Base-by-base conservation (phyloP, 2,888 invertebrate species). In the Thymelicus sylvestris region DNA sequence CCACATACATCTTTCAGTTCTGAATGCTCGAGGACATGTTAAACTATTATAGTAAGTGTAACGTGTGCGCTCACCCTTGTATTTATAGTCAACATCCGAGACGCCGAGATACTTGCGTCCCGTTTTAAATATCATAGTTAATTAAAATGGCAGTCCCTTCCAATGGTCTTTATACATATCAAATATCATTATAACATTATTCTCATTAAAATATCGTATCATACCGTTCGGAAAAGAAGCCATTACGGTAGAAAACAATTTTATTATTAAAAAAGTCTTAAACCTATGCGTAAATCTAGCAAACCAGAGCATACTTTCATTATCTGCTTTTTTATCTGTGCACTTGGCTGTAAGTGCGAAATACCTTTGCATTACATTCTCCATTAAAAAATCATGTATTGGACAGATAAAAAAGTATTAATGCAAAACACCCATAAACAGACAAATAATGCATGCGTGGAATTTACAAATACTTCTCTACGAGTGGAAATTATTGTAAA, bases 111-210 rank as follows among this genome's bases (percentile, higher is more conserved):
- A 57, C 12, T 74, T 76, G 73, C 74, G 50, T 52, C 73, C 31
- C 67, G 69, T 72, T 72, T 78, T 79, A 79, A 78, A 79, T 77
- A 77, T 76, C 75, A 77, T 74, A 76, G 75, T 31, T 60, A 52
- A 77, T 83, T 86, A 87, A 88, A 87, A 88, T 92, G 92, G 92
- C 92, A 93, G 93, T 93, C 88, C 89, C 86, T 88, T 88, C 84
- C 84, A 86, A 88, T 92, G 92, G 92, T 93, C 93, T 88, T 88
- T 90, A 88, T 86, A 84, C 81, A 88, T 87, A 82, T 85, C 85
- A 88, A 82, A 85, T 86, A 86, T 81, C 77, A 85, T 86, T 69
- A 87, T 81, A 86, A 57, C 57, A 57, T 57, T 86, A 86, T 79
- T 78, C 82, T 83, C 74, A 74, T 75, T 72, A 67, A 72, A 66